phyloP scores from a whole-genome alignment of 1,140 invertebrate genomes.

The Lordiphosa collinella region DNA sequence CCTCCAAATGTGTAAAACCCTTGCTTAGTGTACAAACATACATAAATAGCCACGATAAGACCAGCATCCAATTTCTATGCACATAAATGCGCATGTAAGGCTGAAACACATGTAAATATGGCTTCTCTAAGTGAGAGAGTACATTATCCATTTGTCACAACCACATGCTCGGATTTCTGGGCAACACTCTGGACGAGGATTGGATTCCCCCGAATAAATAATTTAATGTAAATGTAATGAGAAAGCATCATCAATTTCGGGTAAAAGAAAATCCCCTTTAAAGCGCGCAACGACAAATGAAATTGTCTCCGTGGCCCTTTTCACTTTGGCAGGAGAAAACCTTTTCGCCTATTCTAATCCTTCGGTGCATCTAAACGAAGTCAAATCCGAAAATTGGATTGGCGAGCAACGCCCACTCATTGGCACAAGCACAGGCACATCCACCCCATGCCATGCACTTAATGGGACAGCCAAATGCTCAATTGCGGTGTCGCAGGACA shows the following conservation, averaged over 20 bases:
- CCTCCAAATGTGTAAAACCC: too few relatives aligned
- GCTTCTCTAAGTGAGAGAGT: constrained; percentile 23
- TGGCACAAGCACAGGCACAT: constrained; percentile 16
- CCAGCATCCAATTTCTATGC: too few relatives aligned
- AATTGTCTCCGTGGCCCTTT: constrained; percentile 56
- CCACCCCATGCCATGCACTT: constrained; percentile 35
- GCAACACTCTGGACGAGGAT: background rate
- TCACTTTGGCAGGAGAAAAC: constrained; percentile 30
- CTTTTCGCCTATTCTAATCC: constrained; percentile 63
- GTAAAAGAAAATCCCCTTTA: constrained; percentile 57
- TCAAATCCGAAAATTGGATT: constrained; percentile 77
- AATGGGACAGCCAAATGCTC: constrained; percentile 72
- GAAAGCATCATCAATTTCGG: constrained; percentile 68
- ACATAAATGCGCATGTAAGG: constrained; percentile 7
- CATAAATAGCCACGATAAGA: too few relatives aligned
- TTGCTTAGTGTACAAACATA: too few relatives aligned
- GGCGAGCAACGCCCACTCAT: constrained; percentile 72
- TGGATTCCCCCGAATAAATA: constrained; percentile 24
- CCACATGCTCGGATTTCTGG: constrained; percentile 43
- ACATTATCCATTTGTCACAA: constrained; percentile 35
- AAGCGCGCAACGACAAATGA: constrained; percentile 72
- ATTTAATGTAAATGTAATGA: constrained; percentile 79
- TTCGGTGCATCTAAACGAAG: constrained; percentile 65
- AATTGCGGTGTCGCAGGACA: constrained; percentile 76
- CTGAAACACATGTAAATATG: constrained; percentile 42